phyloP scores from a whole-genome alignment of 2,888 invertebrate genomes.

The Cephus nigrinus region DNA sequence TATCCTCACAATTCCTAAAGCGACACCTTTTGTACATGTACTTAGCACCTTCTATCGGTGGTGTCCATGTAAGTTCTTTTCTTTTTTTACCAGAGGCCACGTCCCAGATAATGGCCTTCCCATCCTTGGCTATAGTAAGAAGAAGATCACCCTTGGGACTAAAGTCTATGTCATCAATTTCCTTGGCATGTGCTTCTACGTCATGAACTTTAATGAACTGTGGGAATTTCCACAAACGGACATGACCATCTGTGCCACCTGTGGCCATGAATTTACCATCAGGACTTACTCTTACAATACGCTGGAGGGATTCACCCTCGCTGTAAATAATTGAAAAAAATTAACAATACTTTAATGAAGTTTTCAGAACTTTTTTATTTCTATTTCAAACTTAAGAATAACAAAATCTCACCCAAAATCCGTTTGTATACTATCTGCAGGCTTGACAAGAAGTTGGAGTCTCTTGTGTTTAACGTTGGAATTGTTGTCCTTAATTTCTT shows the following conservation, averaged over 20 bases:
- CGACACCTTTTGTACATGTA: conserved; percentile 87
- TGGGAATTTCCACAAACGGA: conserved; percentile 92
- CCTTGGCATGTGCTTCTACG: conserved; percentile 84
- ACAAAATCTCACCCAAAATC: conserved; percentile 75
- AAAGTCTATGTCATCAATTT: conserved; percentile 95
- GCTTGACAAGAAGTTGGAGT: conserved; percentile 80
- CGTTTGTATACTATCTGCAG: conserved; percentile 85
- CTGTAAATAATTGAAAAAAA: conserved; percentile 45
- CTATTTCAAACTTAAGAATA: neutral
- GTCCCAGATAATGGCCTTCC: conserved; percentile 85
- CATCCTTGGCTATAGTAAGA: conserved; percentile 90
- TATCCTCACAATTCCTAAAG: conserved; percentile 69
- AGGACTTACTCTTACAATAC: conserved; percentile 84
- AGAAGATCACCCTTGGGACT: conserved; percentile 82
- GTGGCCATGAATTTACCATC: conserved; percentile 87
- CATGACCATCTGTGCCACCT: conserved; percentile 89
- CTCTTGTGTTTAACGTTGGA: conserved; percentile 66
- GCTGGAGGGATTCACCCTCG: conserved; percentile 83
- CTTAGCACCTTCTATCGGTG: conserved; percentile 77
- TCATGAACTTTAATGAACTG: conserved; percentile 78
- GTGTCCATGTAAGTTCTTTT: conserved; percentile 79
- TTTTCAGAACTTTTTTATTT: neutral
- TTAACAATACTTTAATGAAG: conserved; percentile 3
- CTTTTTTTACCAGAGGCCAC: conserved; percentile 74
- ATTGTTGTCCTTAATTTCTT: conserved; percentile 49